phyloP scores from a whole-genome alignment of 2,888 invertebrate genomes.

The Andrena praecox region DNA sequence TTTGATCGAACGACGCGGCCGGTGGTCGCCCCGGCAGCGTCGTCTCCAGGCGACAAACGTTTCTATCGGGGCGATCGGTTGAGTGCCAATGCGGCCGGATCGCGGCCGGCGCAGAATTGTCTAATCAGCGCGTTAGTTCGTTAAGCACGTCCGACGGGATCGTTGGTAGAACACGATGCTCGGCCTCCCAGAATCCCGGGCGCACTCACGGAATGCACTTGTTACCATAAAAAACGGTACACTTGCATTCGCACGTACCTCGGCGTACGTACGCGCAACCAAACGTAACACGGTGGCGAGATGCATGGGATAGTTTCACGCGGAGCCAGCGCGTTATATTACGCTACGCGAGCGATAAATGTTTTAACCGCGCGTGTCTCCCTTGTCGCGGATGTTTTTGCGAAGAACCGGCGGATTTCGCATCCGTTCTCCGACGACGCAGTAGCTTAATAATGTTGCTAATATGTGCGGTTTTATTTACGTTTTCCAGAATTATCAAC shows the following conservation, averaged over 20 bases:
- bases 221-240: slow-evolving; percentile 67
- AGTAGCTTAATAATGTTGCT: background rate
- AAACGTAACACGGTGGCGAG: slow-evolving; percentile 50
- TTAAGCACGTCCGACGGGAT: slow-evolving; percentile 50
- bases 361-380: background rate
- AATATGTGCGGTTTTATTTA: background rate
- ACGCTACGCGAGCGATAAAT: slow-evolving; percentile 13
- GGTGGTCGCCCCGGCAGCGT: slow-evolving; percentile 47
- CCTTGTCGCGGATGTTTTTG: background rate
- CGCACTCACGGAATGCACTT: slow-evolving; percentile 55
- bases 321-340: slow-evolving; percentile 35
- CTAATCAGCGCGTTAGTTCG: slow-evolving; percentile 55
- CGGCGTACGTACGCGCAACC: slow-evolving; percentile 43
- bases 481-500: too few relatives aligned
- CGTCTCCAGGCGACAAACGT: slow-evolving; percentile 54
- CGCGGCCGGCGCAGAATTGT: slow-evolving; percentile 39
- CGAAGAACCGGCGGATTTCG: slow-evolving; percentile 3
- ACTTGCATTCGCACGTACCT: slow-evolving; percentile 65
- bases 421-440: background rate
- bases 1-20: slow-evolving; percentile 33
- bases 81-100: slow-evolving; percentile 56
- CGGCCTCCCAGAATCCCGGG: slow-evolving; percentile 39
- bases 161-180: slow-evolving; percentile 38
- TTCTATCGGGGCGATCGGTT: slow-evolving; percentile 37
- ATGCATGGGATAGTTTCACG: slow-evolving; percentile 51